Conservation (phyloP, 2,888 invertebrate genomes). For the Neoitamus cyanurus region DNA sequence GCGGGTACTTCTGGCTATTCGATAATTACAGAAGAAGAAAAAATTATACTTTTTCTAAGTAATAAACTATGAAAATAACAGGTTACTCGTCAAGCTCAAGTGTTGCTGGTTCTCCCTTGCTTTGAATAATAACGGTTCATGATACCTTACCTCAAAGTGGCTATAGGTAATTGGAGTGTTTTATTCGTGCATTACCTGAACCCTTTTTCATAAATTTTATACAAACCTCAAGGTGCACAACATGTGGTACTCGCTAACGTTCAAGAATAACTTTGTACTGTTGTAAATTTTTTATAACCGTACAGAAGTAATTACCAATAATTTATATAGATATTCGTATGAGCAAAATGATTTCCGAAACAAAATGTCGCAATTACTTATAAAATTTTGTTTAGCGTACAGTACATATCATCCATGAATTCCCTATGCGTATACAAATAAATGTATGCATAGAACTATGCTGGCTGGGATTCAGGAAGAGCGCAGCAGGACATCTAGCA, state of each 20-base stretch:
- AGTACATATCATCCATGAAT: not conserved
- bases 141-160: not conserved
- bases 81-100: constrained; percentile 23
- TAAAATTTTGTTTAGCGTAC: too few species aligned
- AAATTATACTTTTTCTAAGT: constrained; percentile 12
- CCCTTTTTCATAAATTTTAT: constrained; percentile 10
- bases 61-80: constrained; percentile 35
- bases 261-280: not conserved
- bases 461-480: not conserved
- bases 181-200: not conserved
- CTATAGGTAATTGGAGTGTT: constrained; percentile 2
- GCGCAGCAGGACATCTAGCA: not conserved
- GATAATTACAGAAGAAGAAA: constrained; percentile 42
- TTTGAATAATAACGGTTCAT: constrained; percentile 24
- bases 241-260: not conserved
- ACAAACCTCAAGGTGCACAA: not conserved
- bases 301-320: not conserved
- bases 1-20: constrained; percentile 35
- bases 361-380: too few species aligned
- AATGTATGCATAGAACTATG: not conserved
- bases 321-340: not conserved
- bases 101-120: constrained; percentile 37
- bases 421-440: too few species aligned
- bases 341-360: too few species aligned
- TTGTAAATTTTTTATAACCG: not conserved